Evolutionary conservation across 2,888 invertebrate genomes (phyloP), one percentile per base, ranked within the genome.

Genomic region (Agrochola lota): DNA sequence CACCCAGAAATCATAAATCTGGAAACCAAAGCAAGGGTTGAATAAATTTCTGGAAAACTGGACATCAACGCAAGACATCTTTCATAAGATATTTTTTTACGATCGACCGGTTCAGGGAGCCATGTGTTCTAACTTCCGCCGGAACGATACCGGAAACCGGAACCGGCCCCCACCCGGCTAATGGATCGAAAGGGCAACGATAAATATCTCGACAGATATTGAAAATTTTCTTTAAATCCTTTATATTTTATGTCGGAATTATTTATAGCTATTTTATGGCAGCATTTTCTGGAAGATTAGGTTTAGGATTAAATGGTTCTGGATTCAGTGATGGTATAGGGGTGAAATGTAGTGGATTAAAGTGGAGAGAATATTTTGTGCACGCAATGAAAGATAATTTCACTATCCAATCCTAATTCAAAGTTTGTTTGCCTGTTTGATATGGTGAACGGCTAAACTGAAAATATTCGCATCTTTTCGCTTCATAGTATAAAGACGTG

Each of bases 61-160:
- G 71, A 79, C 72, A 83, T 86, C 86, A 82, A 71, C 74, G 57
- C 52, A 49, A 71, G 80, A 82, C 74, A 78, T 82, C 68, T 81
- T 86, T 86, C 80, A 84, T 75, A 81, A 84, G 81, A 83, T 79
- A 85, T 84, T 83, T 88, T n/a, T 87, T 89, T 79, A 82, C 89
- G 86, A 89, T 70, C 82, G 80, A 83, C 67, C 79, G 75, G 75
- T 74, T 78, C 70, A 76, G 35, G 79, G 76, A 80, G 83, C 84
- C 89, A 88, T 89, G 83, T 89, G 90, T 87, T 88, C 85, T 83
- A 72, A 83, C 87, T 86, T 90, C 91, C 79, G 74, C 80, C 88
- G 89, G 87, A 84, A 83, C 86, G 80, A 87, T 78, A 80, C 90
- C 92, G 93, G 93, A 93, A 90, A 90, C 92, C 91, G 92, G 93